Evolutionary conservation across 2,113 vertebrate genomes (phyloP), one percentile per base, ranked within the genome.

Genomic region (Grammomys surdaster): DNA sequence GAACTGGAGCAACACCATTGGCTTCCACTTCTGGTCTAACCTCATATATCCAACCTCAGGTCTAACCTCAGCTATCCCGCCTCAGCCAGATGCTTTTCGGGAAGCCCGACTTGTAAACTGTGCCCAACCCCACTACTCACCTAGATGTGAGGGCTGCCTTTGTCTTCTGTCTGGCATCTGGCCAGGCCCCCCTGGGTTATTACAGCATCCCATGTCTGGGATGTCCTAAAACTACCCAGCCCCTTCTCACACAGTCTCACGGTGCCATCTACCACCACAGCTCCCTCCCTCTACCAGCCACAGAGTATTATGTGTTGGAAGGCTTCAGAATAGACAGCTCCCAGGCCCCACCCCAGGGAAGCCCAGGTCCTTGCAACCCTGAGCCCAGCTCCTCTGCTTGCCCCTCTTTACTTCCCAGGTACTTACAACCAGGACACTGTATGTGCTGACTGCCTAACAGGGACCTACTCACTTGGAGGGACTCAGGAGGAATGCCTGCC

Each of bases 401-500:
- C 4, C 60, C 3, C 17, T 78, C 5, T 46, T 8, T 9, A 0
- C 54, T 54, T 80, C n/a, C 3, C 31, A 95, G 96, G 96, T 88
- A 97, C 90, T 0, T 17, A 97, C 10, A 3, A 13, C 63, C 70
- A 73, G 16, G 96, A 96, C 72, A 87, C 58, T 0, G 3, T 90
- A 28, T 97, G 96, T 89, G 94, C 88, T 22, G 43, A 82, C 28
- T 97, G 95, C 67, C 80, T 65, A 4, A 31, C 51, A 0, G 97
- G 90, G 20, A 97, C 89, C 43, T 94, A 31, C 73, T 97, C 93
- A 1, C 28, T 36, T 26, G 58, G 31, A 2, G 89, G 48, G 63
- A 70, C 65, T 72, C 92, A 90, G 56, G 33, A 90, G 22, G 33
- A 12, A 7, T 97, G 97, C 40, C 67, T 31, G 19, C 85, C 90